Percentiles rank a stretch among this genome's conserved stretches.
phyloP scores from a whole-genome alignment of 1,140 invertebrate species.

The Carposina sasakii region DNA sequence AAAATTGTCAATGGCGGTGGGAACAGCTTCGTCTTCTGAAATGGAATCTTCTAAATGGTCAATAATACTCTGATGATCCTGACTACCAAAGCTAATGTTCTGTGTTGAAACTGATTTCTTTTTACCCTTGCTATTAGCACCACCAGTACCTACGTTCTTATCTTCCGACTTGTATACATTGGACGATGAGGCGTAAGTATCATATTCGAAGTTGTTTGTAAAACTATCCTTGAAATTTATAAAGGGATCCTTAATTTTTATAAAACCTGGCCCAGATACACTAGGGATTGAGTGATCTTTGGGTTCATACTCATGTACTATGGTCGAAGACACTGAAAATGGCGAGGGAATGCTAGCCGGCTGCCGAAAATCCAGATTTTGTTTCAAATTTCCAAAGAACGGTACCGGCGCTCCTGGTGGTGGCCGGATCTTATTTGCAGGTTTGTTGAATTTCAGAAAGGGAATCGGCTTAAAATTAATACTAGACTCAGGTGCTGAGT shows the following conservation, averaged over 20 bases:
- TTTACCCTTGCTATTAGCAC: slow-evolving; percentile 35
- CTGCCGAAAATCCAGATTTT: no score
- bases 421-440: slow-evolving; percentile 28
- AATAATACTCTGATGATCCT: slow-evolving; percentile 53
- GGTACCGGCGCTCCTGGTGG: slow-evolving; percentile 26
- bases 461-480: slow-evolving; percentile 40
- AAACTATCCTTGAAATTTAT: slow-evolving; percentile 48
- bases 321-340: slow-evolving; percentile 47
- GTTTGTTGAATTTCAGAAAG: slow-evolving; percentile 39
- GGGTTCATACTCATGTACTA: slow-evolving; percentile 57
- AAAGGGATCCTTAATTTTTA: slow-evolving; percentile 43
- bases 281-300: slow-evolving; percentile 30
- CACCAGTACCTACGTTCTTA: slow-evolving; percentile 33
- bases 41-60: slow-evolving; percentile 46
- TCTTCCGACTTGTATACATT: slow-evolving; percentile 44
- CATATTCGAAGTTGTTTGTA: slow-evolving; percentile 49
- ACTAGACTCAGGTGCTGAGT: slow-evolving; percentile 27
- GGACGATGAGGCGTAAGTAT: slow-evolving; percentile 50
- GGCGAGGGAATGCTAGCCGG: slow-evolving; percentile 39
- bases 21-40: slow-evolving; percentile 28
- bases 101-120: slow-evolving; percentile 65
- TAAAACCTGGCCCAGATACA: slow-evolving; percentile 21
- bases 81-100: slow-evolving; percentile 61
- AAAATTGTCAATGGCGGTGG: slow-evolving; percentile 34
- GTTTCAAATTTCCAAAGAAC: slow-evolving; percentile 34